These are phyloP conservation scores for Hydractinia echinata DNA, from an alignment of 30 jellyfish, hydroid and myxozoan genomes.

Conservation along the genomic window DNA sequence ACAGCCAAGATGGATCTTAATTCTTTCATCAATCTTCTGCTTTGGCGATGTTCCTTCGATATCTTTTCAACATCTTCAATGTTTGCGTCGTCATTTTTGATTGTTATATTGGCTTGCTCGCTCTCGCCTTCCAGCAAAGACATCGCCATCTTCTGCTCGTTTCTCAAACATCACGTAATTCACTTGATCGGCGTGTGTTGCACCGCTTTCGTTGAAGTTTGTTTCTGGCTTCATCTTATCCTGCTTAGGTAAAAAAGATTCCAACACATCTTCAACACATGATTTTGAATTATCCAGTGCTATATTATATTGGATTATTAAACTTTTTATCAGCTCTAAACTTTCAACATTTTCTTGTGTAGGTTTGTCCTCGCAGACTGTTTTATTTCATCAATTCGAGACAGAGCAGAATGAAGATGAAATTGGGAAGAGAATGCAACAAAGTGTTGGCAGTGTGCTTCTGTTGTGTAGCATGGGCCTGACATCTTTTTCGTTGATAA, in stretches of 20 bases:
- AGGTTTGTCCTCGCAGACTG: background rate
- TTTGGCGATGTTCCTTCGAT: slow-evolving; percentile 3
- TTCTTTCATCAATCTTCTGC: slow-evolving; percentile 21
- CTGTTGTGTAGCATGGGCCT: too few relatives aligned
- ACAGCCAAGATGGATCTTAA: slow-evolving; percentile 24
- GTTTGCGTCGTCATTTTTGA: background rate
- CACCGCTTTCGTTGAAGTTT: too few relatives aligned
- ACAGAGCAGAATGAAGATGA: slow-evolving; percentile 11
- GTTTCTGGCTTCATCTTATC: background rate
- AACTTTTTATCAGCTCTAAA: background rate
- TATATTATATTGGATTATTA: slow-evolving; percentile 2
- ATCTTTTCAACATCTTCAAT: background rate
- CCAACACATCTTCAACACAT: slow-evolving; percentile 28
- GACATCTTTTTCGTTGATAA: too few relatives aligned
- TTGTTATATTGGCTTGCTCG: background rate
- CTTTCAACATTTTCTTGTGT: background rate
- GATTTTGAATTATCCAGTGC: slow-evolving; percentile 21
- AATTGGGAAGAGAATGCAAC: slow-evolving; percentile 24
- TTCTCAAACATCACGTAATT: background rate
- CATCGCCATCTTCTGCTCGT: slow-evolving; percentile 17
- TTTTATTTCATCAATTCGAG: slow-evolving; percentile 19
- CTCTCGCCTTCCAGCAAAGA: slow-evolving; percentile 31
- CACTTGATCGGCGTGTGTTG: too few relatives aligned
- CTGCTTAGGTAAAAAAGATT: background rate
- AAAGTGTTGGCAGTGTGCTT: background rate